phyloP scores from a whole-genome alignment of 2,888 invertebrate species.

The Punctoribates punctum region DNA sequence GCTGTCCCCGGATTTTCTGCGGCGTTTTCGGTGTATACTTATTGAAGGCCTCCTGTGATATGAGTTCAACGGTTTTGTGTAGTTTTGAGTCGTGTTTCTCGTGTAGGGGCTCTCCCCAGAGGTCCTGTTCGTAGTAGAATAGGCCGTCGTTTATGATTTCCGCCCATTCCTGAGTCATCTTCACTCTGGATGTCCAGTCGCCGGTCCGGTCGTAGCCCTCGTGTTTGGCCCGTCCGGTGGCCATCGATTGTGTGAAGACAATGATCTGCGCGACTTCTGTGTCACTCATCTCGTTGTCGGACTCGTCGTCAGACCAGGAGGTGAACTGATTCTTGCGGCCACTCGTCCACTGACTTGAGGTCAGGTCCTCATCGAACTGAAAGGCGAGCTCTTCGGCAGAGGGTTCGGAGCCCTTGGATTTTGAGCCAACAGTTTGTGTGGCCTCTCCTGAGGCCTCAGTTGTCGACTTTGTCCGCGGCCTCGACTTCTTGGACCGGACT shows the following conservation, averaged over 20 bases:
- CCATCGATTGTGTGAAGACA: slow-evolving; percentile 60
- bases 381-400: slow-evolving; percentile 75
- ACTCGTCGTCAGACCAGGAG: slow-evolving; percentile 61
- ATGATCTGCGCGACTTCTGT: slow-evolving; percentile 86
- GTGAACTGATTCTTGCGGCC: slow-evolving; percentile 75
- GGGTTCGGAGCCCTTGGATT: neutral
- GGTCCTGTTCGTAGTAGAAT: slow-evolving; percentile 88
- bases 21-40: slow-evolving; percentile 60
- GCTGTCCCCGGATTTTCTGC: slow-evolving; percentile 48
- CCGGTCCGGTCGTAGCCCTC: slow-evolving; percentile 86
- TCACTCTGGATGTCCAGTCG: slow-evolving; percentile 81
- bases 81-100: slow-evolving; percentile 14
- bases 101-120: slow-evolving; percentile 71
- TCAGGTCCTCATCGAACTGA: slow-evolving; percentile 93
- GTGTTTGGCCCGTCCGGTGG: slow-evolving; percentile 64
- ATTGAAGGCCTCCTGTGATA: slow-evolving; percentile 81
- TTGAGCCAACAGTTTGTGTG: neutral
- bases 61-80: slow-evolving; percentile 73
- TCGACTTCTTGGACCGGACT: neutral
- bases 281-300: slow-evolving; percentile 85
- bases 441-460: too few relatives aligned
- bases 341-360: slow-evolving; percentile 30
- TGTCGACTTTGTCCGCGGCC: neutral
- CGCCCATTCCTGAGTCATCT: slow-evolving; percentile 89
- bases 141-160: slow-evolving; percentile 97